These are phyloP conservation scores for Myoxocephalus aenaeus DNA, from an alignment of 2,797 vertebrate genomes.

Conservation along the genomic window DNA sequence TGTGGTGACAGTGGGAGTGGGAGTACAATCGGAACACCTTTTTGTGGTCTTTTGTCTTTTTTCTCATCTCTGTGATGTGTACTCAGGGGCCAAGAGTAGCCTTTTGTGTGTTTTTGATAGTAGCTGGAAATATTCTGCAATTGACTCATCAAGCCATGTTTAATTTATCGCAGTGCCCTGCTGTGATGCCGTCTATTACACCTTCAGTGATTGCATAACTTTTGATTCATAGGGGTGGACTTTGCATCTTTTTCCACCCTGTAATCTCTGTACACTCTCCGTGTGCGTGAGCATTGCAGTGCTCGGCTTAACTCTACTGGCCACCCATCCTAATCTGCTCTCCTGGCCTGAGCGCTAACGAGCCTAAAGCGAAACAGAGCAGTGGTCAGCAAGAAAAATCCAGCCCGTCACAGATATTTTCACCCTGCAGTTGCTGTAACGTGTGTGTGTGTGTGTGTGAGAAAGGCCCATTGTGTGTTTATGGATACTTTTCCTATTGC, in stretches of 20 bases:
- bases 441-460: conserved; percentile 9
- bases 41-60: conserved; percentile 7
- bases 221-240: conserved; percentile 45
- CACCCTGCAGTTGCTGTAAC: conserved; percentile 6
- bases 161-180: conserved; percentile 31
- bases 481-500: conserved; percentile 15
- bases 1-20: conserved; percentile 26
- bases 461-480: background rate
- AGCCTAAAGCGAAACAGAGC: conserved; percentile 64
- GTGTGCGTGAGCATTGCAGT: conserved; percentile 56
- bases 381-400: conserved; percentile 66
- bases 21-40: conserved; percentile 33
- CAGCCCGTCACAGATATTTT: conserved; percentile 38
- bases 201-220: conserved; percentile 47
- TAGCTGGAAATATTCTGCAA: conserved; percentile 36
- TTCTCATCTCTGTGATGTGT: conserved; percentile 31
- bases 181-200: conserved; percentile 23
- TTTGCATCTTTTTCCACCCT: conserved; percentile 38
- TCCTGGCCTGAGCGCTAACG: conserved; percentile 59
- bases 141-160: conserved; percentile 49
- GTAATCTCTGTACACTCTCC: conserved; percentile 19
- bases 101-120: conserved; percentile 38
- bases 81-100: conserved; percentile 15
- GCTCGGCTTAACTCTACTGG: conserved; percentile 61
- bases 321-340: conserved; percentile 69